These are phyloP conservation scores for Eristalis tenax DNA, from an alignment of 2,888 invertebrate genomes.

Conservation along the genomic window DNA sequence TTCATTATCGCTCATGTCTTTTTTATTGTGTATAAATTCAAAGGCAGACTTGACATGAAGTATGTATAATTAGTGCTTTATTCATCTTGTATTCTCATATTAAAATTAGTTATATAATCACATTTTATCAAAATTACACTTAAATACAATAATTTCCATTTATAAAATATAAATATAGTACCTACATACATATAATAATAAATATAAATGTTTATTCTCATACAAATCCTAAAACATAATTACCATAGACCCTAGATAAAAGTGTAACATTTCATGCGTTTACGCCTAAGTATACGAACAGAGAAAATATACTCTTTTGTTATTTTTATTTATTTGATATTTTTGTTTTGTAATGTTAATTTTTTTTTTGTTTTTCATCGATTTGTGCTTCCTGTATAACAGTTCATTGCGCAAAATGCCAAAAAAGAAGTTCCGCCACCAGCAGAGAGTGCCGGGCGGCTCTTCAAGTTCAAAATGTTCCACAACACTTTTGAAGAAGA, in stretches of 20 bases:
- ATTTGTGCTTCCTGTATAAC: constrained; percentile 65
- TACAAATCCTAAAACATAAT: constrained; percentile 67
- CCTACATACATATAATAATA: constrained; percentile 64
- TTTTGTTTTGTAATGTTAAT: not conserved
- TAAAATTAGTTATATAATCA: constrained; percentile 62
- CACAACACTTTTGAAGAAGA: constrained; percentile 60
- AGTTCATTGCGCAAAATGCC: constrained; percentile 57
- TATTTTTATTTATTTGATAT: constrained; percentile 19
- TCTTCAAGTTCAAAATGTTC: constrained; percentile 30
- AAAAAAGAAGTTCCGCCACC: constrained; percentile 39
- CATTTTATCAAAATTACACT: constrained; percentile 71
- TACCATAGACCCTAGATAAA: constrained; percentile 55
- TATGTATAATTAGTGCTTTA: constrained; percentile 61
- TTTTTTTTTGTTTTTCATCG: constrained; percentile 18
- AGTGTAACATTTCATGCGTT: constrained; percentile 50
- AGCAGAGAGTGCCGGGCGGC: constrained; percentile 20
- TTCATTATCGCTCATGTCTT: too few species aligned
- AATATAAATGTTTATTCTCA: constrained; percentile 61
- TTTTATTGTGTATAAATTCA: not conserved
- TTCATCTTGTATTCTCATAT: constrained; percentile 62
- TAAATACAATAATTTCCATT: constrained; percentile 63
- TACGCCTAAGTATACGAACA: constrained; percentile 38
- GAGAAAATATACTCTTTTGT: constrained; percentile 30
- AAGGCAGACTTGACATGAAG: constrained; percentile 26
- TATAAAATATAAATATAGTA: constrained; percentile 69